Evolutionary conservation across 1,140 invertebrate genomes (phyloP).

Genomic region (Cotesia glomerata): DNA sequence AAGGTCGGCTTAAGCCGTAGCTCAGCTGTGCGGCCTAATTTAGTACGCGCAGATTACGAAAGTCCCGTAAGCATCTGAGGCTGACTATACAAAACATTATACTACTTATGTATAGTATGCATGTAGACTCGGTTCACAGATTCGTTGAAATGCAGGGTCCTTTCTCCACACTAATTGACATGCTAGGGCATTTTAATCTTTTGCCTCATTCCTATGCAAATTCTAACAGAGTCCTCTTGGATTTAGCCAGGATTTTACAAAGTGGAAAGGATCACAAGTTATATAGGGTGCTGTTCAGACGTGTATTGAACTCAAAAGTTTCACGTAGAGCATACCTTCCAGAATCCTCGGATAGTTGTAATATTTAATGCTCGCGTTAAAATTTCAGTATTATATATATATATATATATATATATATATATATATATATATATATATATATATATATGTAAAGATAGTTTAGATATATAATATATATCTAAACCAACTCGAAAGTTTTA

Average conservation of each 20-base stretch:
- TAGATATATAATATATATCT: too few relatives aligned
- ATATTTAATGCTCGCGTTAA: too few relatives aligned
- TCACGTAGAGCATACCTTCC: background rate
- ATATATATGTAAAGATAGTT: too few relatives aligned
- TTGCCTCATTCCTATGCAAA: conserved; percentile 3
- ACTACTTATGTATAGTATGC: background rate
- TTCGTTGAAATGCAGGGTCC: background rate
- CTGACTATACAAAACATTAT: background rate
- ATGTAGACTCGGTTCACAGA: conserved; percentile 1
- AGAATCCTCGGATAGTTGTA: too few relatives aligned
- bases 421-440: too few relatives aligned
- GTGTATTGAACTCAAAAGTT: conserved; percentile 7
- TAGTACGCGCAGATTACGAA: background rate
- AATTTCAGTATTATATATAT: too few relatives aligned
- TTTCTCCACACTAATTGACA: background rate
- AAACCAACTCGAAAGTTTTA: too few relatives aligned
- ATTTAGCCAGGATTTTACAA: background rate
- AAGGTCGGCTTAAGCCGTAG: background rate
- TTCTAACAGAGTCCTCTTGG: background rate
- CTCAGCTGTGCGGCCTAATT: background rate
- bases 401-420: too few relatives aligned
- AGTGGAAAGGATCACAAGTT: conserved; percentile 4
- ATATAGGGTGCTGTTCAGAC: background rate
- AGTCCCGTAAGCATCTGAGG: background rate
- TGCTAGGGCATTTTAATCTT: conserved; percentile 4